Percentiles rank a stretch among this genome's conserved stretches.
These are phyloP conservation scores for Dipodomys ordii DNA, from an alignment of 2,113 vertebrate species.

Conservation along the genomic window DNA sequence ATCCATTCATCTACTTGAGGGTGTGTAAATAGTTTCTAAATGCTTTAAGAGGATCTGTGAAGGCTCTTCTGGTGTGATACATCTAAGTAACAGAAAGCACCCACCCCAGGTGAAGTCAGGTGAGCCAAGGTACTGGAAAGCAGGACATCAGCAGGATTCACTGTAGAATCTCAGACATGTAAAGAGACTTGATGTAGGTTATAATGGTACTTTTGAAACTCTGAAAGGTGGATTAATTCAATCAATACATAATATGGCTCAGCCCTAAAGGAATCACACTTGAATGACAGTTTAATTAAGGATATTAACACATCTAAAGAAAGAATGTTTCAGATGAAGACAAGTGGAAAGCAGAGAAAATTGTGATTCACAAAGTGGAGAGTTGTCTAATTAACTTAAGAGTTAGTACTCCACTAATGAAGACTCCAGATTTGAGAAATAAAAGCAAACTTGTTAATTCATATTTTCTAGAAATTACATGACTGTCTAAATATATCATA, in stretches of 20 bases:
- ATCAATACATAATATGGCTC: conserved; percentile 3
- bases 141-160: background rate
- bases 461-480: background rate
- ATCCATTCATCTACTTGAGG: no score
- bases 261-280: background rate
- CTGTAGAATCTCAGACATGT: background rate
- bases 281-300: conserved; percentile 59
- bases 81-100: background rate
- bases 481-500: background rate
- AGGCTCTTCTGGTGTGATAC: background rate
- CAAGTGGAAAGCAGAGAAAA: background rate
- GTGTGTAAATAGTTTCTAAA: background rate
- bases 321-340: conserved; percentile 17
- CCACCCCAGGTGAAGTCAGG: background rate
- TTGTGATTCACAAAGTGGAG: background rate
- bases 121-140: background rate
- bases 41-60: background rate
- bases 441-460: background rate
- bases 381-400: background rate
- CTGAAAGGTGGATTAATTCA: background rate
- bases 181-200: background rate
- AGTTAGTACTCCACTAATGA: background rate
- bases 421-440: background rate
- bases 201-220: background rate
- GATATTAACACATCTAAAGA: conserved; percentile 45